Percentiles rank a stretch among this genome's conserved stretches.
Conservation (phyloP, 2,113 vertebrate species). For the Pampusana beccarii region DNA sequence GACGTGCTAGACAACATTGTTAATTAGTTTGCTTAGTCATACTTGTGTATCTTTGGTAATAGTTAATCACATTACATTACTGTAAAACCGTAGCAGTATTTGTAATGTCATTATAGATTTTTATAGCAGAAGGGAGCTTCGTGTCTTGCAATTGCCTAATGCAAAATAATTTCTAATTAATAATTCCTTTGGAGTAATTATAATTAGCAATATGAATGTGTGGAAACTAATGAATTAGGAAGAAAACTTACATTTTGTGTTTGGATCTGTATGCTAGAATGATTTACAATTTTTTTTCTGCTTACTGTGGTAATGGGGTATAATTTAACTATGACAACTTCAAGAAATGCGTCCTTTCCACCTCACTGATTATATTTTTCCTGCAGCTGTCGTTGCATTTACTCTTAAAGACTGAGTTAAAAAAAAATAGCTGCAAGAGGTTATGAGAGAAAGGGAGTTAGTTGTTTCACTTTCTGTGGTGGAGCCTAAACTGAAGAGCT, state of each 20-base stretch:
- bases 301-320: neutral
- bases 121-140: conserved; percentile 41
- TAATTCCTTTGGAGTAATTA: conserved; percentile 50
- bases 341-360: conserved; percentile 21
- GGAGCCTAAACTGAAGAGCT: neutral
- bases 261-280: neutral
- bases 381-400: conserved; percentile 2
- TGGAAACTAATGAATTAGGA: neutral
- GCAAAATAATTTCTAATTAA: conserved; percentile 58
- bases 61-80: conserved; percentile 33
- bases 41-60: conserved; percentile 4
- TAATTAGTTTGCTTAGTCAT: conserved; percentile 51
- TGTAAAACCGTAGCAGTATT: neutral
- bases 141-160: conserved; percentile 18
- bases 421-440: neutral
- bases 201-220: neutral
- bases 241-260: conserved; percentile 2
- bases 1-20: neutral
- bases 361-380: conserved; percentile 11
- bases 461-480: neutral
- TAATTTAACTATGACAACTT: conserved; percentile 54
- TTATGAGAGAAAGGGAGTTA: neutral
- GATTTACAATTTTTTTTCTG: conserved; percentile 15
- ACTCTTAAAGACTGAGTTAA: neutral
- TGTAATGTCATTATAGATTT: conserved; percentile 39